Conservation (phyloP, 2,888 invertebrate genomes). For the Erebia ligea region DNA sequence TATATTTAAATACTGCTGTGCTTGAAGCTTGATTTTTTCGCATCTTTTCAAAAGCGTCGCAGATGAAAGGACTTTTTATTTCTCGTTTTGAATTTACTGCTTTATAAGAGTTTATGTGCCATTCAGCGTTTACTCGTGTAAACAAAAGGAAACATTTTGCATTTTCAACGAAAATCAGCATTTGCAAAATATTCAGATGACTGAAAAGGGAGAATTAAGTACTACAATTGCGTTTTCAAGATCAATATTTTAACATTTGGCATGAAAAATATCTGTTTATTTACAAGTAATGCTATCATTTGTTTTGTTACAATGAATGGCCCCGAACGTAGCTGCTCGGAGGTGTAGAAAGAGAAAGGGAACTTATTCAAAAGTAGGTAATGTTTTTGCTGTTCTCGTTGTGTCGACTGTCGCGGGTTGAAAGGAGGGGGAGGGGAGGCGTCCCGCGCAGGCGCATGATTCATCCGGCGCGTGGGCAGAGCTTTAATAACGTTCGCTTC, state of each 20-base stretch:
- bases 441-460: conserved; percentile 63
- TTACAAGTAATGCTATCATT: conserved; percentile 28
- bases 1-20: not conserved
- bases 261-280: conserved; percentile 26
- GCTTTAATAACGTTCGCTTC: conserved; percentile 71
- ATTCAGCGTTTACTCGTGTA: conserved; percentile 67
- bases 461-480: conserved; percentile 79
- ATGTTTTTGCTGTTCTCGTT: conserved; percentile 78
- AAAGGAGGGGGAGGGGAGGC: conserved; percentile 38
- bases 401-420: conserved; percentile 61
- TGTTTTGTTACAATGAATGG: conserved; percentile 62
- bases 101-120: conserved; percentile 70
- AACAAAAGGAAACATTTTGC: conserved; percentile 53
- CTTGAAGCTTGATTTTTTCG: conserved; percentile 41
- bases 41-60: conserved; percentile 50
- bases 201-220: not conserved
- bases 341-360: conserved; percentile 83
- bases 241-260: not conserved
- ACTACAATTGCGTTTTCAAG: not conserved
- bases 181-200: conserved; percentile 51
- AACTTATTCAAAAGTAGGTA: conserved; percentile 82
- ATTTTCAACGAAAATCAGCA: conserved; percentile 48
- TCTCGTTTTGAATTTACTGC: conserved; percentile 68
- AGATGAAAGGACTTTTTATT: conserved; percentile 72
- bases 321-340: conserved; percentile 57